phyloP scores from a whole-genome alignment of 2,113 vertebrate genomes.

The Lamprologus lemairii region DNA sequence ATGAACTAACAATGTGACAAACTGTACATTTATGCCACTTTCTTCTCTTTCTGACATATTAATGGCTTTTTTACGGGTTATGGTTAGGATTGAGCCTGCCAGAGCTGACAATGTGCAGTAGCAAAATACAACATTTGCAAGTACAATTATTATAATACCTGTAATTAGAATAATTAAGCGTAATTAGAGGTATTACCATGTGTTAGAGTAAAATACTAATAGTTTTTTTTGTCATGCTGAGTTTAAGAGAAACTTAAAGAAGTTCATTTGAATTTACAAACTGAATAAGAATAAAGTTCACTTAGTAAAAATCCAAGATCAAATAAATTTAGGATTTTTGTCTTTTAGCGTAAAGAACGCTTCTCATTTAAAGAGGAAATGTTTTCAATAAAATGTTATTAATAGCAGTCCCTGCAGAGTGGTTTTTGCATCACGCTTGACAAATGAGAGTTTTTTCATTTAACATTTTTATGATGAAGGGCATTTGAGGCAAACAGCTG shows the following conservation, averaged over 20 bases:
- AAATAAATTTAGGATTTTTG: constrained; percentile 25
- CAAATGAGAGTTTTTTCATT: constrained; percentile 46
- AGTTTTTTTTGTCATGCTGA: neutral
- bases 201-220: neutral
- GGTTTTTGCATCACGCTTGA: constrained; percentile 11
- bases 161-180: neutral
- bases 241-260: neutral
- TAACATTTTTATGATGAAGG: constrained; percentile 54
- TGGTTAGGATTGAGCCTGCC: neutral
- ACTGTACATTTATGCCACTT: neutral
- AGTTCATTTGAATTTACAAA: neutral
- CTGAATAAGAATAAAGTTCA: neutral
- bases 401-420: constrained; percentile 33
- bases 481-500: constrained; percentile 13
- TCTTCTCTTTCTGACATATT: neutral
- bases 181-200: constrained; percentile 15
- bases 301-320: neutral
- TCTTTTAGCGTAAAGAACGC: neutral
- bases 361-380: constrained; percentile 30
- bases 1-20: neutral
- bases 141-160: neutral
- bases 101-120: neutral
- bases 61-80: neutral
- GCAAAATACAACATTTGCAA: neutral
- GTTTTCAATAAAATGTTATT: constrained; percentile 47